These are phyloP conservation scores for Pterocles burchelli DNA, from an alignment of 2,113 vertebrate genomes.

Conservation along the genomic window DNA sequence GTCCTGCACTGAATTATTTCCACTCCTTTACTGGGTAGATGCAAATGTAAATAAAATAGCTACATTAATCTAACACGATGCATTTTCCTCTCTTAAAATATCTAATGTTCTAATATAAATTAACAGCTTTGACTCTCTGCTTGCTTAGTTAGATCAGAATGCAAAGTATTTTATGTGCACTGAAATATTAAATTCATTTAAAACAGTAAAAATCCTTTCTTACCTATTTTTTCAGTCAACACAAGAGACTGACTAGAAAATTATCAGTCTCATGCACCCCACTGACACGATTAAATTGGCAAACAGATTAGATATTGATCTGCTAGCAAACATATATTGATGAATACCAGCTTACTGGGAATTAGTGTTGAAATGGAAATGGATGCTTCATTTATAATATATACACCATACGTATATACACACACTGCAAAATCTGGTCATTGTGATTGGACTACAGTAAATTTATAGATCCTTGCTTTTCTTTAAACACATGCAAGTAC, in stretches of 20 bases:
- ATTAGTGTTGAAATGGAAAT: constrained; percentile 66
- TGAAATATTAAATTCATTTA: neutral
- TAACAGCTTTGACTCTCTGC: neutral
- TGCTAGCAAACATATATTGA: constrained; percentile 36
- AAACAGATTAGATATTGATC: constrained; percentile 62
- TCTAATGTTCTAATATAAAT: constrained; percentile 9
- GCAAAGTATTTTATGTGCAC: neutral
- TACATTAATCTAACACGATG: constrained; percentile 29
- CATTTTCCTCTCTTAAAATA: constrained; percentile 3
- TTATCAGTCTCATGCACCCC: constrained; percentile 30
- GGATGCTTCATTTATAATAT: neutral
- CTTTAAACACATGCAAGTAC: neutral
- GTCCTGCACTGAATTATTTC: constrained; percentile 36
- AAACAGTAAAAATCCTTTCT: neutral
- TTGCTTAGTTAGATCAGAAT: constrained; percentile 8
- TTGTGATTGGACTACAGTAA: neutral
- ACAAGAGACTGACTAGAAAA: neutral
- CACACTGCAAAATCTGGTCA: neutral
- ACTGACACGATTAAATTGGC: constrained; percentile 37
- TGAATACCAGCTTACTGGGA: constrained; percentile 34
- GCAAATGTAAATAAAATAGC: constrained; percentile 18
- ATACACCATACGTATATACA: neutral
- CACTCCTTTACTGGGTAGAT: neutral
- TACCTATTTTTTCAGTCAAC: neutral
- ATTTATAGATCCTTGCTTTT: neutral